Evolutionary conservation across 2,797 vertebrate genomes (phyloP).

Genomic region (Leptoclinus maculatus): DNA sequence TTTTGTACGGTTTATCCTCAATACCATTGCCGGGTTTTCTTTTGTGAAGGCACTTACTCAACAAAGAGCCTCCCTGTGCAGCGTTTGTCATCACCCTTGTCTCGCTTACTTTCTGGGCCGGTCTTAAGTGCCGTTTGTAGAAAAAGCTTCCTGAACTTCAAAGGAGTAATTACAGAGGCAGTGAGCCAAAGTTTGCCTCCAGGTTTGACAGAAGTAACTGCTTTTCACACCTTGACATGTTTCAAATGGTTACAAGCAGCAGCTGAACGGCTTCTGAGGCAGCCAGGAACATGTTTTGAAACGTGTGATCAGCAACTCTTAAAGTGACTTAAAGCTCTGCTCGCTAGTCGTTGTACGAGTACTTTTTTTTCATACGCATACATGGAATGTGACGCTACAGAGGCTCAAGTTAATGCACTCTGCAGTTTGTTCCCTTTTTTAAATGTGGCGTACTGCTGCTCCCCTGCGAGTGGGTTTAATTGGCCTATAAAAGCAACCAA

Average conservation of each 20-base stretch:
- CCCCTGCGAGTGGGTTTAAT: conserved; percentile 29
- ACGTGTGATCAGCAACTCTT: conserved; percentile 30
- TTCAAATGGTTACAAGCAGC: conserved; percentile 66
- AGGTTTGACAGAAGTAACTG: conserved; percentile 73
- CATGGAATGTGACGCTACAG: neutral
- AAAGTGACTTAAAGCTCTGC: neutral
- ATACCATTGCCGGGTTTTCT: neutral
- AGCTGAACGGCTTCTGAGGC: conserved; percentile 48
- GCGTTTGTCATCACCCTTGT: conserved; percentile 72
- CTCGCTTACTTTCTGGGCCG: conserved; percentile 57
- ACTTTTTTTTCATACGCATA: neutral
- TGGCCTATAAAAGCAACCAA: conserved; percentile 51
- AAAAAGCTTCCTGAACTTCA: conserved; percentile 77
- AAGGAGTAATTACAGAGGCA: conserved; percentile 80
- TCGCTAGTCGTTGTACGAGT: neutral
- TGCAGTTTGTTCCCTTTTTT: conserved; percentile 37
- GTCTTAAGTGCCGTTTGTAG: conserved; percentile 59
- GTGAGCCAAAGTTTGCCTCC: conserved; percentile 71
- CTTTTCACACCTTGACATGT: conserved; percentile 77
- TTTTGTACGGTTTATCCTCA: neutral
- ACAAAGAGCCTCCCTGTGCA: conserved; percentile 41
- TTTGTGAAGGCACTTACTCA: conserved; percentile 16
- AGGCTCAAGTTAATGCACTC: conserved; percentile 33
- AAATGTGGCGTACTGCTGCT: conserved; percentile 19
- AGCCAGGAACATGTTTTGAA: conserved; percentile 53